A percentile compares a stretch with the other conserved stretches of the same genome.
Evolutionary conservation across 1,140 invertebrate species (phyloP).

Genomic region (Asobara japonica): DNA sequence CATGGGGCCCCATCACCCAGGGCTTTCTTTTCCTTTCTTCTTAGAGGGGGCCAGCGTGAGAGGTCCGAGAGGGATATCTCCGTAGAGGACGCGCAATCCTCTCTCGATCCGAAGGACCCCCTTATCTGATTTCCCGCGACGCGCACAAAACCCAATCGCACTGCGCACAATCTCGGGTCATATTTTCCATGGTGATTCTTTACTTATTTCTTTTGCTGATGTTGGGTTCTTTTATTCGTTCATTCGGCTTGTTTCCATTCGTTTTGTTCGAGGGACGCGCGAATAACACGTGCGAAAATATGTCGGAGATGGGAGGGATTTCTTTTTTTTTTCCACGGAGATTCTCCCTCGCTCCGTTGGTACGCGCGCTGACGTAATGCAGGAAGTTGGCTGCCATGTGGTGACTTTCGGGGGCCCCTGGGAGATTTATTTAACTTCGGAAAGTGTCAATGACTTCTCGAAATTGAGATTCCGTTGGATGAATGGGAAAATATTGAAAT

Average conservation of each 20-base stretch:
- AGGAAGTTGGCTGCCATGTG: constrained; percentile 3
- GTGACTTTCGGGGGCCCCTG: neutral
- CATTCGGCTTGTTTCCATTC: neutral
- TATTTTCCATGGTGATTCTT: constrained; percentile 13
- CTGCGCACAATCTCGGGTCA: constrained; percentile 8
- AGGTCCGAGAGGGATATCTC: neutral
- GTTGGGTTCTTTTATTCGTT: neutral
- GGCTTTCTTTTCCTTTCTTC: constrained; percentile 4
- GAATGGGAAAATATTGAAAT: neutral
- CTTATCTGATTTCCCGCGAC: constrained; percentile 40
- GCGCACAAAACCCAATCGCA: constrained; percentile 31
- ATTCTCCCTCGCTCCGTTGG: neutral
- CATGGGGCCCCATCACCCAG: neutral
- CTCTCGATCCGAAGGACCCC: constrained; percentile 42
- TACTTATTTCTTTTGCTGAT: constrained; percentile 10
- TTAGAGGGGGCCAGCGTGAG: neutral
- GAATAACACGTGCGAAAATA: constrained; percentile 11
- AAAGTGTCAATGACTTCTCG: neutral
- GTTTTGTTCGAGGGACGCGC: neutral
- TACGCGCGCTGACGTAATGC: neutral
- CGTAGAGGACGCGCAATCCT: constrained; percentile 23
- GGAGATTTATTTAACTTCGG: neutral
- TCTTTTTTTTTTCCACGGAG: neutral
- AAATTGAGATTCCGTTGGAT: neutral
- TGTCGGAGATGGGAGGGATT: neutral